A percentile compares a stretch with the other conserved stretches of the same genome.
Evolutionary conservation across 2,113 vertebrate species (phyloP).

Genomic region (Eidolon helvum): DNA sequence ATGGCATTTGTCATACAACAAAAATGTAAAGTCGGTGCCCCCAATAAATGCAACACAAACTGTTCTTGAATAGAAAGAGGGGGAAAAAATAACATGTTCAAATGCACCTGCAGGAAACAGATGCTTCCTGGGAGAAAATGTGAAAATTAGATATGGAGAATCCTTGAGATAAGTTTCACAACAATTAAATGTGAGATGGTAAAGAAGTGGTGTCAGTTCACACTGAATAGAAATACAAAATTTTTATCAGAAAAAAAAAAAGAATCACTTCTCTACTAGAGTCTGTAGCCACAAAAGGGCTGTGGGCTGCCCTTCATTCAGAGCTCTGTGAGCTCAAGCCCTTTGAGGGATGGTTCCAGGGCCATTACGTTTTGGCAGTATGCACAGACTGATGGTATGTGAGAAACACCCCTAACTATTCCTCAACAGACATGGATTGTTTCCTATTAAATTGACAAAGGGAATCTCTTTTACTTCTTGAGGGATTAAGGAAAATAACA

Average conservation of each 20-base stretch:
- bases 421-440: constrained; percentile 39
- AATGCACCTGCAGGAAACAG: constrained; percentile 29
- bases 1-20: constrained; percentile 7
- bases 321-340: background rate
- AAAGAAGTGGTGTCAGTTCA: constrained; percentile 47
- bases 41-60: constrained; percentile 25
- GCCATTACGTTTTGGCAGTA: background rate
- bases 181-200: constrained; percentile 73
- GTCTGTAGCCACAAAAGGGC: background rate
- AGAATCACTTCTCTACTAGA: background rate
- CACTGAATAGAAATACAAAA: constrained; percentile 33
- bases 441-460: background rate
- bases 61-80: background rate
- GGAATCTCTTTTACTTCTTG: constrained; percentile 34
- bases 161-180: constrained; percentile 61
- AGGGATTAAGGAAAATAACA: background rate
- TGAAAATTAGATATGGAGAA: constrained; percentile 69
- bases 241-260: constrained; percentile 48
- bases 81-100: background rate
- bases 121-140: constrained; percentile 53
- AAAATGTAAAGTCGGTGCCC: constrained; percentile 32
- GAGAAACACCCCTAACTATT: background rate
- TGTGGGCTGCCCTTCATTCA: background rate
- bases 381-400: background rate
- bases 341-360: background rate